A percentile compares a stretch with the other conserved stretches of the same genome.
phyloP scores from a whole-genome alignment of 2,113 vertebrate species.

The Coturnix japonica region DNA sequence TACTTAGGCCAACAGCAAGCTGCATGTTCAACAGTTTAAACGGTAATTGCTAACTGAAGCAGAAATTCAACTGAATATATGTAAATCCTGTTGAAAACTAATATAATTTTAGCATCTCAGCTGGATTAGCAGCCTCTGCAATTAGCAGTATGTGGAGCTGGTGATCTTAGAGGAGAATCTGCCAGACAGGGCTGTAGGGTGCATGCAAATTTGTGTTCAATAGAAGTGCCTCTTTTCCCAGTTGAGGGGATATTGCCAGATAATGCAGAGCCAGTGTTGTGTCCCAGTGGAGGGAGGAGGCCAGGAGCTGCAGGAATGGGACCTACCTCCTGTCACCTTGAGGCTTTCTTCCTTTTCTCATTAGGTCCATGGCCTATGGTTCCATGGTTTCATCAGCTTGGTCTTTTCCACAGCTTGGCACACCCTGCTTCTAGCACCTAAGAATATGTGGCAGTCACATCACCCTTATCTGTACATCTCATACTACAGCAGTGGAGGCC shows the following conservation, averaged over 20 bases:
- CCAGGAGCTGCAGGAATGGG: constrained; percentile 67
- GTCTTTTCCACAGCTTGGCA: neutral
- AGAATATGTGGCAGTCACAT: neutral
- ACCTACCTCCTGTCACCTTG: constrained; percentile 80
- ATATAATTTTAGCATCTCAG: constrained; percentile 84
- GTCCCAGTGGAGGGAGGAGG: neutral
- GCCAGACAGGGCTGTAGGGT: constrained; percentile 52
- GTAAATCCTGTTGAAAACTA: constrained; percentile 88
- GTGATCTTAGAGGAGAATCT: constrained; percentile 81
- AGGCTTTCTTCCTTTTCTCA: constrained; percentile 16
- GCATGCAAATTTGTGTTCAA: constrained; percentile 65
- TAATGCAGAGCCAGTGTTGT: neutral
- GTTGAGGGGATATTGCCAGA: neutral
- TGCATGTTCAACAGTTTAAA: constrained; percentile 80
- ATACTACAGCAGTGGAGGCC: accelerated
- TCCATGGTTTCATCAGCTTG: neutral
- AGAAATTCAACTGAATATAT: constrained; percentile 79
- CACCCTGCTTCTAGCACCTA: neutral
- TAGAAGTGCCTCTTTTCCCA: neutral
- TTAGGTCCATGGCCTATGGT: neutral
- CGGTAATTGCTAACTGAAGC: constrained; percentile 82
- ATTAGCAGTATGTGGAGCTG: constrained; percentile 82
- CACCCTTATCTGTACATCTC: neutral
- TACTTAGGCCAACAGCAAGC: constrained; percentile 76
- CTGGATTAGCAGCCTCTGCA: constrained; percentile 79